These are phyloP conservation scores for Rhea americana DNA, from an alignment of 2,113 vertebrate species.

Conservation along the genomic window DNA sequence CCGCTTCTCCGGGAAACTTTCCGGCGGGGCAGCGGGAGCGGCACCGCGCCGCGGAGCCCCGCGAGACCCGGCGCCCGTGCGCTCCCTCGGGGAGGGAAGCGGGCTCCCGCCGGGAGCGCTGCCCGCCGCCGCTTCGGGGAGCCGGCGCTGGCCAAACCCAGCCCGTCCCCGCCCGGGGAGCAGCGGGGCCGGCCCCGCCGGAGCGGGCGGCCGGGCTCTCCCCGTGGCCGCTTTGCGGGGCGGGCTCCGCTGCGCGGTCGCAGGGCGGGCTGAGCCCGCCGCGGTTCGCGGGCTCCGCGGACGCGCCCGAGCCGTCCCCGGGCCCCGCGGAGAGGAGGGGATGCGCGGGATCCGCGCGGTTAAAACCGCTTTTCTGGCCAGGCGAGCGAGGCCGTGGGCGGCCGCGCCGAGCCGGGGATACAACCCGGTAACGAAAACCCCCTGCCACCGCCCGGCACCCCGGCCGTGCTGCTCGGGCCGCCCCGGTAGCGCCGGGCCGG, in stretches of 20 bases:
- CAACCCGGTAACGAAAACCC: not conserved
- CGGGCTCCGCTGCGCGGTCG: too few relatives aligned
- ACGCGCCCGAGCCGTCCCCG: not conserved
- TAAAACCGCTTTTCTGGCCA: not conserved
- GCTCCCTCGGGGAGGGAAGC: not conserved
- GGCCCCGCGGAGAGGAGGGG: not conserved
- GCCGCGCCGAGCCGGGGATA: not conserved
- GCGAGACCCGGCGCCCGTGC: not conserved
- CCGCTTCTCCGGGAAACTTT: slow-evolving; percentile 13
- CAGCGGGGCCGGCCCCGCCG: not conserved
- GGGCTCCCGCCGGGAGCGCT: not conserved
- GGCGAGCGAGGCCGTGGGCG: not conserved
- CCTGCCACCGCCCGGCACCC: too few relatives aligned
- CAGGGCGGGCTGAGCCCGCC: too few relatives aligned
- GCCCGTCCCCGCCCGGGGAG: not conserved
- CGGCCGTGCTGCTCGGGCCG: too few relatives aligned
- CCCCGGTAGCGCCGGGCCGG: too few relatives aligned
- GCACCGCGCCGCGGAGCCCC: not conserved
- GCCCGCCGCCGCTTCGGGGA: not conserved
- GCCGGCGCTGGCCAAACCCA: not conserved
- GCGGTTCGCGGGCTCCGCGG: not conserved
- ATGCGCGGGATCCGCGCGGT: not conserved
- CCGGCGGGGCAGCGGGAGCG: not conserved
- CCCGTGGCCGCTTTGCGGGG: too few relatives aligned
- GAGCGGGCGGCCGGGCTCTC: not conserved